Evolutionary conservation across 2,888 invertebrate genomes (phyloP).

Genomic region (Aelia acuminata): DNA sequence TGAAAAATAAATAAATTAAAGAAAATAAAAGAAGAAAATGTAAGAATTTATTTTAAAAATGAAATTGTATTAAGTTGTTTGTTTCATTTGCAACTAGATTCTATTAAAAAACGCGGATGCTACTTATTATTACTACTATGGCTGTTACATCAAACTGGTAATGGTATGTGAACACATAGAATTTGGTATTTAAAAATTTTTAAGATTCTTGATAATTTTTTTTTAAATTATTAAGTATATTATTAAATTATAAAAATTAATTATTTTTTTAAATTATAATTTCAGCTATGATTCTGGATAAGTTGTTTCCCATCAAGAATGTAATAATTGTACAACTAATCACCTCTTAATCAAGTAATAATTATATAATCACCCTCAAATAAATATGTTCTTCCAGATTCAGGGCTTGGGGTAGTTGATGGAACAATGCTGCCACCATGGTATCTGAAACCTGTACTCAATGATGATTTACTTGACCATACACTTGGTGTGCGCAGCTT

Average conservation of each 20-base stretch:
- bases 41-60: neutral
- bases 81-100: neutral
- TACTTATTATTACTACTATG: no score
- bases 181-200: neutral
- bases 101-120: no score
- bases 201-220: no score
- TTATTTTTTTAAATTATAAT: neutral
- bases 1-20: neutral
- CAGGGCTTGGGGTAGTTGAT: conserved; percentile 90
- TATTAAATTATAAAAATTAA: neutral
- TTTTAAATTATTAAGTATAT: no score
- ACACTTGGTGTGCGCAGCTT: conserved; percentile 89
- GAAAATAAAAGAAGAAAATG: neutral
- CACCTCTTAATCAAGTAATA: neutral
- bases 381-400: conserved; percentile 89
- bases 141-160: no score
- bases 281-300: neutral
- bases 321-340: neutral
- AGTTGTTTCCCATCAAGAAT: neutral
- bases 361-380: conserved; percentile 80
- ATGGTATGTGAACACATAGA: neutral
- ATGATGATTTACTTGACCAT: conserved; percentile 92
- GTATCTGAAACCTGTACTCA: conserved; percentile 89
- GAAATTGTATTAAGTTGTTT: neutral
- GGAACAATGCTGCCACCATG: conserved; percentile 86